Evolutionary conservation across 2,797 vertebrate species (phyloP).

Genomic region (Coccyzus lansbergi): DNA sequence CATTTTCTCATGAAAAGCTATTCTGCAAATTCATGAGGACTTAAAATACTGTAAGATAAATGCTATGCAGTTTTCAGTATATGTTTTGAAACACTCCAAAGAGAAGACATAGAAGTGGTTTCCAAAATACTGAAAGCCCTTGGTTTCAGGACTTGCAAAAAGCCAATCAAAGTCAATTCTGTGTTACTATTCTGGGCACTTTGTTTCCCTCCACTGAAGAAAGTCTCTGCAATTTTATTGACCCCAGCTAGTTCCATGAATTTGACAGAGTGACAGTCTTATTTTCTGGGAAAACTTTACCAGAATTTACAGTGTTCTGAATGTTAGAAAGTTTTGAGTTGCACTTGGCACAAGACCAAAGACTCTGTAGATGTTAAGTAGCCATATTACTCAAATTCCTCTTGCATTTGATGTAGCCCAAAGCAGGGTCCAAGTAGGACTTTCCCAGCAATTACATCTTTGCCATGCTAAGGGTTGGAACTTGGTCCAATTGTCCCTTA

Average conservation of each 20-base stretch:
- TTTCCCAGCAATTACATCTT: neutral
- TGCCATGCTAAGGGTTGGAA: neutral
- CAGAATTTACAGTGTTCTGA: neutral
- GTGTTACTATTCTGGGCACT: fast-evolving
- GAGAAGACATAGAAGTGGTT: neutral
- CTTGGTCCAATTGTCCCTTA: neutral
- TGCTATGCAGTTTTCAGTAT: neutral
- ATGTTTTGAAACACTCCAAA: neutral
- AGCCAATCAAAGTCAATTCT: neutral
- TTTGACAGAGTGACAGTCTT: neutral
- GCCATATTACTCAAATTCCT: neutral
- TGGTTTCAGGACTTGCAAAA: neutral
- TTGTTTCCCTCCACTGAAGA: neutral
- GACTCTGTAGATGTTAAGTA: neutral
- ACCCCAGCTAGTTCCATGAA: neutral
- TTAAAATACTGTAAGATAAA: neutral
- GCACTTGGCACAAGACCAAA: neutral
- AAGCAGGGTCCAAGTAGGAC: neutral
- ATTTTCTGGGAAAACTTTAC: neutral
- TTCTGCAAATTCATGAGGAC: neutral
- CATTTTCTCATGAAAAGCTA: neutral
- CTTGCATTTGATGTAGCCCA: neutral
- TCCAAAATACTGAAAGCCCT: neutral
- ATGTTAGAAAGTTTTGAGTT: neutral
- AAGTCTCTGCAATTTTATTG: neutral